Evolutionary conservation across 2,888 invertebrate genomes (phyloP), one percentile per base, ranked within the genome.

Genomic region (Mythimna lalbum): DNA sequence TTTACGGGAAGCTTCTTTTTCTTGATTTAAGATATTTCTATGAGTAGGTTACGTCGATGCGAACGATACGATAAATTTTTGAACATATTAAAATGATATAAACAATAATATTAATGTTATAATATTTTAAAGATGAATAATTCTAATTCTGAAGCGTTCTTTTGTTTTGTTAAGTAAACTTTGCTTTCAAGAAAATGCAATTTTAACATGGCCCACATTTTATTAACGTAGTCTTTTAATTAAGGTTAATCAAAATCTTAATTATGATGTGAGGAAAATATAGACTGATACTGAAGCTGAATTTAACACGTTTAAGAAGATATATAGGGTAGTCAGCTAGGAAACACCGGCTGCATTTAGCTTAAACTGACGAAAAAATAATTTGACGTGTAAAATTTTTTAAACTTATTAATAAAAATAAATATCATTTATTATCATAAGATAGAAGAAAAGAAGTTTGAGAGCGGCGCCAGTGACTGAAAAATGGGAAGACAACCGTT

Each of bases 251-350:
- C 23, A 66, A 49, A 55, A 55, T 55, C 19, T 73, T 67, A 10
- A 50, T 67, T 56, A 55, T 49, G 43, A 31, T 62, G n/a, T 23
- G 36, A 76, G 33, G 2, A 19, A 64, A 75, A 31, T 14, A 14
- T 39, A 36, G 33, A 60, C 39, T 9, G 27, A 33, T 33, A 27
- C 33, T 61, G 9, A 7, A 33, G 12, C 7, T 61, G 43, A 73
- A 73, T 67, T 73, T 53, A 63, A 65, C 52, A 23, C 19, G 21
- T 73, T 49, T 50, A 59, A 75, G 60, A 55, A 59, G 49, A 27
- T 27, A n/a, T n/a, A n/a, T n/a, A n/a, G n/a, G n/a, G n/a, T n/a
- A n/a, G n/a, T n/a, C n/a, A n/a, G n/a, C n/a, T n/a, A n/a, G n/a
- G n/a, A n/a, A n/a, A n/a, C n/a, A n/a, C n/a, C n/a, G n/a, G n/a